phyloP scores from a whole-genome alignment of 2,113 vertebrate species.

The Hepsetus odoe region DNA sequence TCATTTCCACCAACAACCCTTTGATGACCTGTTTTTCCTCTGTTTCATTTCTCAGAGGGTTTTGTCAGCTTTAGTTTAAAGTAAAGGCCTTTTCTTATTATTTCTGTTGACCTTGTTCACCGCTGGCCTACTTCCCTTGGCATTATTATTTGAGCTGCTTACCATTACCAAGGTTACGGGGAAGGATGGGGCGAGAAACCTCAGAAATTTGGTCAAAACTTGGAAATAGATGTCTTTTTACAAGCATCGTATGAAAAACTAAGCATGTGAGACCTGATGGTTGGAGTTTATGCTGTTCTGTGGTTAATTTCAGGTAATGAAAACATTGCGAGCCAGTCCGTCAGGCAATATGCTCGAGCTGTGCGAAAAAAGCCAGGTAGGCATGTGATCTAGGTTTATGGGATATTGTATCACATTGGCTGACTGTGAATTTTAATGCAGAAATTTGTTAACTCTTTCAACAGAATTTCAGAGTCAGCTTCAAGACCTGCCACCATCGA shows the following conservation, averaged over 20 bases:
- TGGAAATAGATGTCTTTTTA: too few species aligned
- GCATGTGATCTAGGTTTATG: background rate
- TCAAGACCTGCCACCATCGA: slow-evolving; percentile 79
- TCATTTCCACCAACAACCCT: background rate
- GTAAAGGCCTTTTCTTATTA: background rate
- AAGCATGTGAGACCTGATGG: background rate
- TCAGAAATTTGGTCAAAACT: too few species aligned
- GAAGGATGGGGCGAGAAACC: too few species aligned
- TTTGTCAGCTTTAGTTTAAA: slow-evolving; percentile 12
- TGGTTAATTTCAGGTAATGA: slow-evolving; percentile 60
- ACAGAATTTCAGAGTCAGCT: slow-evolving; percentile 81
- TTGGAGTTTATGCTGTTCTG: background rate
- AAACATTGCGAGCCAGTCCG: slow-evolving; percentile 62
- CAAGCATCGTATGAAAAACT: background rate
- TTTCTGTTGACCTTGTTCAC: background rate
- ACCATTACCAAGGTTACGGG: too few species aligned
- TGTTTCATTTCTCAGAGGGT: slow-evolving; percentile 29
- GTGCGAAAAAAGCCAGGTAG: slow-evolving; percentile 75
- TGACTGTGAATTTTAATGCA: slow-evolving; percentile 1
- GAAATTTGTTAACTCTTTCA: background rate
- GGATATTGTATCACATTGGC: background rate
- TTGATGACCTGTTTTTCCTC: background rate
- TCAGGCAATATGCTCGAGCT: slow-evolving; percentile 76
- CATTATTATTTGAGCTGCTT: too few species aligned
- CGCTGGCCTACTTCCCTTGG: slow-evolving; percentile 12